These are phyloP conservation scores for Girardinus metallicus DNA, from an alignment of 2,797 vertebrate genomes.

Conservation along the genomic window DNA sequence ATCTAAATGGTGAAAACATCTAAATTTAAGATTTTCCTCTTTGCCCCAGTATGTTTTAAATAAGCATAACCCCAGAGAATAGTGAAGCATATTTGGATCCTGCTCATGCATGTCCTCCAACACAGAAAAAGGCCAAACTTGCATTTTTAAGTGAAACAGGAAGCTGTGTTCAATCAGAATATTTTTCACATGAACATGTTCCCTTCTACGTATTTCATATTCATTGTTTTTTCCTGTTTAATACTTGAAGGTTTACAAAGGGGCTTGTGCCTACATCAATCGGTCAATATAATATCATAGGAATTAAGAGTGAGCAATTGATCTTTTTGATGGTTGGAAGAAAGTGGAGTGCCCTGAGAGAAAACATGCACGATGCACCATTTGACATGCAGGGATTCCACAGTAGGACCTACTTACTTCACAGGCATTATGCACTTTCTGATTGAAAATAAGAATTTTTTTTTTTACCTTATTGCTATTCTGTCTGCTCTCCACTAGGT, in stretches of 20 bases:
- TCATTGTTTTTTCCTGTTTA: neutral
- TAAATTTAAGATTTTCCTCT: neutral
- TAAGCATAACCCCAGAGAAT: neutral
- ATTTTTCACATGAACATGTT: neutral
- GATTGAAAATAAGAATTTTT: neutral
- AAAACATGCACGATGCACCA: neutral
- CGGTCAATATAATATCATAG: neutral
- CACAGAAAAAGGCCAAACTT: neutral
- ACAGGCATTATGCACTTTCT: neutral
- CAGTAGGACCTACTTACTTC: neutral
- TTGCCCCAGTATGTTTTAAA: neutral
- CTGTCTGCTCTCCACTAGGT: slow-evolving; percentile 9
- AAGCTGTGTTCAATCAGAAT: neutral
- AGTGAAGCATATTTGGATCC: neutral
- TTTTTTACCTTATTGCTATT: slow-evolving; percentile 53
- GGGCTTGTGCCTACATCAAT: neutral
- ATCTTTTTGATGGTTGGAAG: neutral
- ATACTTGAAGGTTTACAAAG: neutral
- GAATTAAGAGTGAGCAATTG: neutral
- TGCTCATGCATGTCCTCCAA: neutral
- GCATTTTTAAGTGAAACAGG: neutral
- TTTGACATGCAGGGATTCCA: neutral
- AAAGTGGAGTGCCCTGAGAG: neutral
- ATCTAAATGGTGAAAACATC: neutral
- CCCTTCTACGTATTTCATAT: neutral